Evolutionary conservation across 2,888 invertebrate species (phyloP).

Genomic region (Pseudeuparius sepicola): DNA sequence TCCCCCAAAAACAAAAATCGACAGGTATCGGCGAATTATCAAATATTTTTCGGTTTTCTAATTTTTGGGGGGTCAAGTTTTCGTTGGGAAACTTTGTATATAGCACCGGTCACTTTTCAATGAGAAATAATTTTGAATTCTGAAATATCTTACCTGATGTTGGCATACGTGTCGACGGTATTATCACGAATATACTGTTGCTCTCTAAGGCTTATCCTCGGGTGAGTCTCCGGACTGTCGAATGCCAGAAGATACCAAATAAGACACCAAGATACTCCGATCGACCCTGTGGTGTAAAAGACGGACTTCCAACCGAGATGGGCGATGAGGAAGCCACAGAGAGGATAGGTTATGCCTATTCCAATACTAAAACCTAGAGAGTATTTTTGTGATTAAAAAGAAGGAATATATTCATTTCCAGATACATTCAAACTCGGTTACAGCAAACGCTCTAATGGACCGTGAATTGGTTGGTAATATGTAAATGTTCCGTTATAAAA

Average conservation of each 20-base stretch:
- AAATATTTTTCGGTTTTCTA: too few relatives aligned
- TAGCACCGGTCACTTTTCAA: too few relatives aligned
- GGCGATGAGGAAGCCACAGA: slow-evolving; percentile 59
- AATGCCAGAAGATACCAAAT: slow-evolving; percentile 60
- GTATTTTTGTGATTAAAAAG: slow-evolving; percentile 10
- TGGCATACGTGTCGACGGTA: slow-evolving; percentile 42
- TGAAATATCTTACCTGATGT: slow-evolving; percentile 41
- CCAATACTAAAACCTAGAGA: slow-evolving; percentile 59
- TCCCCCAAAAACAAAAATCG: too few relatives aligned
- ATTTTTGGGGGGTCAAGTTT: too few relatives aligned
- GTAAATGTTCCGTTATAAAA: too few relatives aligned
- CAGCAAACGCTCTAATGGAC: too few relatives aligned
- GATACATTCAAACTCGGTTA: too few relatives aligned
- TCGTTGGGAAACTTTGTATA: too few relatives aligned
- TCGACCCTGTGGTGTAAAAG: slow-evolving; percentile 59
- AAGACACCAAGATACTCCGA: slow-evolving; percentile 52
- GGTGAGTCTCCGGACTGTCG: slow-evolving; percentile 57
- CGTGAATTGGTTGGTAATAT: too few relatives aligned
- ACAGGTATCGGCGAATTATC: too few relatives aligned
- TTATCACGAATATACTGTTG: slow-evolving; percentile 56
- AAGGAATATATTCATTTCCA: too few relatives aligned
- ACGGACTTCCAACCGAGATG: slow-evolving; percentile 57
- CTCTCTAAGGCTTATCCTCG: slow-evolving; percentile 54
- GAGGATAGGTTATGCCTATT: slow-evolving; percentile 59
- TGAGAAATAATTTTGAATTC: too few relatives aligned